Conservation (phyloP, 2,113 vertebrate species). For the Aptenodytes patagonicus region DNA sequence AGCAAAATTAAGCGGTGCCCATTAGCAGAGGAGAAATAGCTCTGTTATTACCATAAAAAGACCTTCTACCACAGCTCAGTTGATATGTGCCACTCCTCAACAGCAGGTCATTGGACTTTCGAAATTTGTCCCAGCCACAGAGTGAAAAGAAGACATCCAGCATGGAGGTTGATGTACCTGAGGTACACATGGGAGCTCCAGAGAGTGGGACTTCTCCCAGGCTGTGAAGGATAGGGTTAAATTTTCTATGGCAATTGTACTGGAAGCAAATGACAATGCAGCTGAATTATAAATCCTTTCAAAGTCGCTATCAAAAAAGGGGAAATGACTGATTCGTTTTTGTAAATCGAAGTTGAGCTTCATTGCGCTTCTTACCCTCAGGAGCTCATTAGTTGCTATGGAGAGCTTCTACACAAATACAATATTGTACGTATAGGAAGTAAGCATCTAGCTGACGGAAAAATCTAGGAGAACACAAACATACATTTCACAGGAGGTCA, state of each 20-base stretch:
- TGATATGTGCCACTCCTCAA: not conserved
- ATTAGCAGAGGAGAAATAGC: not conserved
- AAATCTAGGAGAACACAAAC: not conserved
- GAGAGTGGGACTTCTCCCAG: not conserved
- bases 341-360: constrained; percentile 37
- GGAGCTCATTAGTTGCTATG: constrained; percentile 36
- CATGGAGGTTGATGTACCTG: accelerated
- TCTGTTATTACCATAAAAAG: not conserved
- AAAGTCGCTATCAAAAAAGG: not conserved
- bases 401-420: constrained; percentile 23
- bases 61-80: not conserved
- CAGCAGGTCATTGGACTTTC: not conserved
- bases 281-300: not conserved
- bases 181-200: not conserved
- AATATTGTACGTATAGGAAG: not conserved
- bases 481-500: not conserved
- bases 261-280: not conserved
- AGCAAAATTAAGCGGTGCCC: not conserved
- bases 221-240: not conserved
- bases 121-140: not conserved
- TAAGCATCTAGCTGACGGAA: not conserved
- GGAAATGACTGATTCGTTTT: not conserved
- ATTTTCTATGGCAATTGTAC: not conserved
- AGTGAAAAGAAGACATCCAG: not conserved
- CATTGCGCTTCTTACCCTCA: not conserved